phyloP scores from a whole-genome alignment of 2,113 vertebrate species.

The Paraplagusia blochii region DNA sequence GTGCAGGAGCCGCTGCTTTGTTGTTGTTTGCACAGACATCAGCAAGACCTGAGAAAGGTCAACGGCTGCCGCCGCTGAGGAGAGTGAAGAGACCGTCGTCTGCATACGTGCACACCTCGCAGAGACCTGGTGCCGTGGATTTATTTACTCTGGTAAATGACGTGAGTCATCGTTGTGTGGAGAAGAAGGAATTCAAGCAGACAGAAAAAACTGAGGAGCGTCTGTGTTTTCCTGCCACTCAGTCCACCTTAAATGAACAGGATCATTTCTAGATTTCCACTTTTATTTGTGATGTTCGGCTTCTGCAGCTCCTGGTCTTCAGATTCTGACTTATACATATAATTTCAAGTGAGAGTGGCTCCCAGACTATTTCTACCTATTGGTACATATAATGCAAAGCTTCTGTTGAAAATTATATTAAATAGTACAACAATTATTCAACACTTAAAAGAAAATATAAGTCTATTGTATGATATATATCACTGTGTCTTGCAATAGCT shows the following conservation, averaged over 20 bases:
- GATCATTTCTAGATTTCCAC: conserved; percentile 51
- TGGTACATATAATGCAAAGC: too few relatives aligned
- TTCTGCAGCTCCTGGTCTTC: conserved; percentile 46
- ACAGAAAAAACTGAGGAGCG: conserved; percentile 41
- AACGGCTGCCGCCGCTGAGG: conserved; percentile 36
- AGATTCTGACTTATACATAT: too few relatives aligned
- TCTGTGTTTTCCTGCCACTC: conserved; percentile 60
- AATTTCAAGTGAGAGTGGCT: too few relatives aligned
- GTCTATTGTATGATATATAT: too few relatives aligned
- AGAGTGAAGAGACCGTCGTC: conserved; percentile 40
- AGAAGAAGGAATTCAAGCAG: conserved; percentile 49
- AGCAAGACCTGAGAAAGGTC: conserved; percentile 50
- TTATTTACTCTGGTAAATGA: conserved; percentile 41
- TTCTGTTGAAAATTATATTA: too few relatives aligned
- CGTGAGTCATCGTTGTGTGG: conserved; percentile 49
- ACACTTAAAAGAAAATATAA: too few relatives aligned
- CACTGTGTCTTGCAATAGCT: too few relatives aligned
- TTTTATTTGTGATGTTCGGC: conserved; percentile 60
- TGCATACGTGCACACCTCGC: conserved; percentile 40
- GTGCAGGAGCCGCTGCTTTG: conserved; percentile 39
- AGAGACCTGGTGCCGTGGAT: conserved; percentile 37
- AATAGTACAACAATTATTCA: too few relatives aligned
- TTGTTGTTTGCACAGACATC: conserved; percentile 56
- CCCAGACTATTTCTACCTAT: too few relatives aligned
- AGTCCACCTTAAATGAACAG: conserved; percentile 47